Percentiles rank a stretch among this genome's conserved stretches.
phyloP scores from a whole-genome alignment of 2,113 vertebrate genomes.

The Picathartes gymnocephalus region DNA sequence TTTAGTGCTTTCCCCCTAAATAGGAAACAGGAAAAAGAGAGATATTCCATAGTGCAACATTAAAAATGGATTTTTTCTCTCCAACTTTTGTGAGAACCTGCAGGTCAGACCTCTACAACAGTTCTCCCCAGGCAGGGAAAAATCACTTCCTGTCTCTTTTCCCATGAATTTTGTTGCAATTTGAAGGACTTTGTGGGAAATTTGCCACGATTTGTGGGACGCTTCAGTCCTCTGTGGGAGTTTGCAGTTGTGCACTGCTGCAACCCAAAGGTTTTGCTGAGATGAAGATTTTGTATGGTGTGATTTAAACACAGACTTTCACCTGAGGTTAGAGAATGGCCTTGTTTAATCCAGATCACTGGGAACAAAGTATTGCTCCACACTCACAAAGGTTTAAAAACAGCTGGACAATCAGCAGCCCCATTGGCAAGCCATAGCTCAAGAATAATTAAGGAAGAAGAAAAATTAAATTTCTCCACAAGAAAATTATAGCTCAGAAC shows the following conservation, averaged over 20 bases:
- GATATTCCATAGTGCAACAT: constrained; percentile 48
- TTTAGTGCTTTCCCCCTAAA: constrained; percentile 30
- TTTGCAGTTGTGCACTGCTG: constrained; percentile 42
- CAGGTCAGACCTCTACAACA: constrained; percentile 61
- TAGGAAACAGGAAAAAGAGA: constrained; percentile 54
- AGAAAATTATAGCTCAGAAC: not conserved
- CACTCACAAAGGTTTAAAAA: not conserved
- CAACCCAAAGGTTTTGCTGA: constrained; percentile 30
- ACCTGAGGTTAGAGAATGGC: not conserved
- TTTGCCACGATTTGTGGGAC: constrained; percentile 66
- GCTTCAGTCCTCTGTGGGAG: constrained; percentile 44
- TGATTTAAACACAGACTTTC: constrained; percentile 24
- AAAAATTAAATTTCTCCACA: not conserved
- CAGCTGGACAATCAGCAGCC: not conserved
- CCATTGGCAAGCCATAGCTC: not conserved
- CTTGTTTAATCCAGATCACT: constrained; percentile 38
- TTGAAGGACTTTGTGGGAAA: constrained; percentile 69
- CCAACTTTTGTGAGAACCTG: constrained; percentile 61
- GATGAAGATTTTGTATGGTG: constrained; percentile 49
- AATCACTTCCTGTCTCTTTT: constrained; percentile 71
- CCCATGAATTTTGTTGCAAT: constrained; percentile 70
- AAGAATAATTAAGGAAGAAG: not conserved
- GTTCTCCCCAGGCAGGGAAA: constrained; percentile 64
- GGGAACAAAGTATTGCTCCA: constrained; percentile 1
- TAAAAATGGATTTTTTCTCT: constrained; percentile 47